Evolutionary conservation across 2,888 invertebrate genomes (phyloP), one percentile per base, ranked within the genome.

Genomic region (Elgonia sp.): DNA sequence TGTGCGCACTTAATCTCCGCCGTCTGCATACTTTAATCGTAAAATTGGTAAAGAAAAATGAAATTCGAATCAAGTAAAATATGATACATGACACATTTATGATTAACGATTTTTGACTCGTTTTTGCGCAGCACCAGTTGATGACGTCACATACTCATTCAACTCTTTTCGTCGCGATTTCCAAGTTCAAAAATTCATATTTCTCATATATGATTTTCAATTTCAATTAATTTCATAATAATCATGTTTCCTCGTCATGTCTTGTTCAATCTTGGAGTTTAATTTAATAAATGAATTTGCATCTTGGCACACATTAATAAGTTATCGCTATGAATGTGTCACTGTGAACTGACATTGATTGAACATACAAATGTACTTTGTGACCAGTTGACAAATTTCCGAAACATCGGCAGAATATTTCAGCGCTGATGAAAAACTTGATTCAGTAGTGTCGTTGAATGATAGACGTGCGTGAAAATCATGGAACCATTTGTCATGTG

Each of bases 401-500:
- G 18, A 63, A 76, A 55, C 62, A 50, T 14, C 18, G 9, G 53
- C n/a, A n/a, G 57, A 60, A 77, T 70, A 70, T 80, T 80, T 70
- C 50, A 60, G 39, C 37, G 53, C 20, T 40, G 57, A 69, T n/a
- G 39, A 70, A 81, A 80, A 81, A 42, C 0, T 53, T 63, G 80
- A 62, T 72, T 62, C 29, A 20, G 7, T 39, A 12, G 21, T 50
- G 20, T 60, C 53, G 63, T 39, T 63, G 70, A 53, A 70, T 63
- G 63, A 72, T 40, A 67, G 20, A 67, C 72, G 46, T 37, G 18
- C 42, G 37, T 75, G 65, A 72, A 65, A 79, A 73, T 84, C 65
- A 37, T 42, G 14, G 37, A 46, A 42, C 65, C 80, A 81, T 86
- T 81, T 60, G 77, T 82, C 86, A 82, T 37, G 77, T 29, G 77